Evolutionary conservation across 1,140 invertebrate species (phyloP).

Genomic region (Drosophila micromelanica): DNA sequence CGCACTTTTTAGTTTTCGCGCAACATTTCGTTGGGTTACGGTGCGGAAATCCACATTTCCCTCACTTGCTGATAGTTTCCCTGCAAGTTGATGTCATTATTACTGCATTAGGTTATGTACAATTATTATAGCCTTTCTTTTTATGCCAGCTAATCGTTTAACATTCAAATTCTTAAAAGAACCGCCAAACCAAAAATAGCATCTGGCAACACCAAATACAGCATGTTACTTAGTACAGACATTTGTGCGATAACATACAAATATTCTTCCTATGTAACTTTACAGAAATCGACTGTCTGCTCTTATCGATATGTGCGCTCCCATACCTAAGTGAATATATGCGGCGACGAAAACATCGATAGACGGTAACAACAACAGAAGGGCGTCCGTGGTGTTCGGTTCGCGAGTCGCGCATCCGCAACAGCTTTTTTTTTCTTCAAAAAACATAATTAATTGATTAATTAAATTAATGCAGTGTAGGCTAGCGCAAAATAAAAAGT

Average conservation of each 20-base stretch:
- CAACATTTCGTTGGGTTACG: constrained; percentile 21
- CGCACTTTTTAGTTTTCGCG: constrained; percentile 42
- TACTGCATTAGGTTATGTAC: too few species aligned
- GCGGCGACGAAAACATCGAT: constrained; percentile 29
- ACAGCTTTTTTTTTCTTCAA: constrained; percentile 23
- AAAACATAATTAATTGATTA: constrained; percentile 32
- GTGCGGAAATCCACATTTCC: constrained; percentile 39
- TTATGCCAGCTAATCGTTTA: neutral
- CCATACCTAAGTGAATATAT: constrained; percentile 17
- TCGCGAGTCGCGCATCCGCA: constrained; percentile 48
- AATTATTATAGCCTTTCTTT: too few species aligned
- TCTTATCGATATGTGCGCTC: constrained; percentile 14
- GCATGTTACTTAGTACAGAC: neutral
- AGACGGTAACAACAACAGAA: constrained; percentile 41
- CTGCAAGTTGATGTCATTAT: neutral
- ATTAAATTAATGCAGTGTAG: constrained; percentile 30
- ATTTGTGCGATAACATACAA: neutral
- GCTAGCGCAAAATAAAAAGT: constrained; percentile 10
- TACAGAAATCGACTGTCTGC: constrained; percentile 2
- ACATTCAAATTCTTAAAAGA: neutral
- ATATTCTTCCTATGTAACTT: neutral
- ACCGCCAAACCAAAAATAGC: neutral
- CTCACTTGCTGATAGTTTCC: neutral
- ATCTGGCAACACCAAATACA: constrained; percentile 19
- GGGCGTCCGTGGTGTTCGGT: constrained; percentile 50